Percentiles rank a stretch among this genome's conserved stretches.
These are phyloP conservation scores for Dendrocopos noguchii DNA, from an alignment of 2,113 vertebrate genomes.

Conservation along the genomic window DNA sequence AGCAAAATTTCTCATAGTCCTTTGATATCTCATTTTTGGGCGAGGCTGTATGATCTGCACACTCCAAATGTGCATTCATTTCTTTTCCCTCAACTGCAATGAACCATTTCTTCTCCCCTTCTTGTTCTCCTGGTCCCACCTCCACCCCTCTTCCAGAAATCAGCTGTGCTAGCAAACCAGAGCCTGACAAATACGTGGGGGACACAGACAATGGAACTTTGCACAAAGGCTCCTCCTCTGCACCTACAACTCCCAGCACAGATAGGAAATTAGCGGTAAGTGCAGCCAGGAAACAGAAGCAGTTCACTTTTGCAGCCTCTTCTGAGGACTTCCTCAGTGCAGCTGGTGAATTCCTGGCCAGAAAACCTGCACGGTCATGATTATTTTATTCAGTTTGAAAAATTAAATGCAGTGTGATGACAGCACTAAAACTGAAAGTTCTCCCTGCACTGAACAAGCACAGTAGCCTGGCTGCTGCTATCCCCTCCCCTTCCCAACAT, in stretches of 20 bases:
- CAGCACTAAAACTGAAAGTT: background rate
- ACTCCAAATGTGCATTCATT: slow-evolving; percentile 23
- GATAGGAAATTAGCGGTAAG: slow-evolving; percentile 14
- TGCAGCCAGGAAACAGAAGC: background rate
- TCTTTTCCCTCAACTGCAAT: background rate
- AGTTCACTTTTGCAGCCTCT: slow-evolving; percentile 27
- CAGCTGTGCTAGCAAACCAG: slow-evolving; percentile 17
- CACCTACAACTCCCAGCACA: slow-evolving; percentile 10
- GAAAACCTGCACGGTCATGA: background rate
- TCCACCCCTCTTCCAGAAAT: slow-evolving; percentile 26
- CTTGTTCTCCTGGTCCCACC: background rate
- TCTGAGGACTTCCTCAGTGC: background rate
- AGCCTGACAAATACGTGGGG: background rate
- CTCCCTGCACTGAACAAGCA: background rate
- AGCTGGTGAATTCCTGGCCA: background rate
- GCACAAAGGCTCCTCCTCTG: slow-evolving; percentile 22
- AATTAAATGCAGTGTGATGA: background rate
- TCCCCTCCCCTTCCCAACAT: background rate
- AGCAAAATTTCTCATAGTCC: slow-evolving; percentile 1
- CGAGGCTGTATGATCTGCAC: slow-evolving; percentile 17
- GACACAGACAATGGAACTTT: slow-evolving; percentile 32
- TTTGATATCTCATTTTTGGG: slow-evolving; percentile 27
- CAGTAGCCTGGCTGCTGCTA: background rate
- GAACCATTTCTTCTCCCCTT: background rate
- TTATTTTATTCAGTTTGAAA: slow-evolving; percentile 44